Base-by-base conservation (phyloP, 2,797 vertebrate species). In the Tarsius wallacei region DNA sequence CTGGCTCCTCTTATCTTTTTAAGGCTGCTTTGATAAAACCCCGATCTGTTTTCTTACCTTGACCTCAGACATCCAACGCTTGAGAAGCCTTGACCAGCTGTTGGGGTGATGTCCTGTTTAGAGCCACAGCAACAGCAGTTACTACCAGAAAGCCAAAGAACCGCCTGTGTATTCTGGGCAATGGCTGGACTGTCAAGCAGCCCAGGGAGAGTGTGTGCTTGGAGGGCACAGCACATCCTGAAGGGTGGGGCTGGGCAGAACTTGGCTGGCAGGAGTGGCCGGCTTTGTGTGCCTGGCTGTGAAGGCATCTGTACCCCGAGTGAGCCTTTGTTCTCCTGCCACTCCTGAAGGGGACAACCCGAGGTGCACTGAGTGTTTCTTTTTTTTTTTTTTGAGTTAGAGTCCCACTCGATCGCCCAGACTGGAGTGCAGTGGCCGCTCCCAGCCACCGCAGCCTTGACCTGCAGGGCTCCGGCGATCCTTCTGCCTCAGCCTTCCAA, bases 1-100 rank as follows among this genome's bases (percentile, higher is more conserved):
- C n/a, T 0, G n/a, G n/a, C 17, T 2, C n/a, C 4, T 16, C 17
- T 26, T n/a, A 4, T 15, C 9, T 3, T 78, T 42, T 55, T 31
- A 57, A 91, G 68, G 21, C 84, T 59, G 42, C 10, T 33, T 9
- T 5, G 2, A 0, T 80, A 26, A 63, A 76, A 36, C 51, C 3
- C 51, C 22, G 51, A 9, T 55, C 49, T 78, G 7, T 49, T 68
- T 77, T 81, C 90, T 73, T 47, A 6, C 61, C 36, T 22, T 71
- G 53, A 51, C 51, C 33, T 55, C 77, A 26, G 57, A 33, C 68
- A 12, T 15, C 22, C 2, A 12, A 0, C 17, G 7, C 47, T 84
- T 14, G 2, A 55, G 47, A 26, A 68, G n/a, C 33, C 33, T 88
- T 51, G 49, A 24, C 22, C 36, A 31, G 1, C 9, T 76, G 36